Evolutionary conservation across 2,888 invertebrate species (phyloP).

Genomic region (Leptogaster cylindrica): DNA sequence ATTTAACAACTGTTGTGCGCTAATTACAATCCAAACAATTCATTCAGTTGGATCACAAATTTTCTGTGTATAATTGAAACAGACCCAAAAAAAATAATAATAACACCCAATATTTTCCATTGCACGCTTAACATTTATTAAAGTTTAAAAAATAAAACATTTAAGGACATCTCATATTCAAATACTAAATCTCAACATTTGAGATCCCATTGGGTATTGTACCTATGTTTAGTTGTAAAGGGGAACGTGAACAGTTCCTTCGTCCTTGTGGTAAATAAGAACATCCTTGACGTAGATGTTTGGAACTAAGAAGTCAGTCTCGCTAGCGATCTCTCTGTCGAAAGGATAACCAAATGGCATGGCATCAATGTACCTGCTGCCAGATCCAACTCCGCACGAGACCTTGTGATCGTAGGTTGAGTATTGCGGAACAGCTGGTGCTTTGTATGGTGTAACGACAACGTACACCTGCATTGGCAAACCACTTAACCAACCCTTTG

Average conservation of each 20-base stretch:
- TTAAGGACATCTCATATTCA: neutral
- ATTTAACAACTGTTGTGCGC: no score
- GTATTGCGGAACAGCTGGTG: constrained; percentile 53
- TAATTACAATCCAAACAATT: no score
- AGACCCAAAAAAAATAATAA: no score
- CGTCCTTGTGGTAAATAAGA: constrained; percentile 20
- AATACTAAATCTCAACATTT: neutral
- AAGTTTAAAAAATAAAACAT: neutral
- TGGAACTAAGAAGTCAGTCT: constrained; percentile 65
- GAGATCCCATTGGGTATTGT: neutral
- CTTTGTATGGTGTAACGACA: constrained; percentile 64
- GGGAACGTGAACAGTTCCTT: constrained; percentile 1
- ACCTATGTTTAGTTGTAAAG: neutral
- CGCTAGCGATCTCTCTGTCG: constrained; percentile 67
- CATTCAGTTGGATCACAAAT: no score
- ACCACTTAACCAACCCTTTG: constrained; percentile 69
- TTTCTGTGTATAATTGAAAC: no score
- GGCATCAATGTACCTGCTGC: constrained; percentile 65
- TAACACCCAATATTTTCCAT: no score
- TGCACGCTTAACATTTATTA: constrained; percentile 10
- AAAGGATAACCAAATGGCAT: constrained; percentile 74
- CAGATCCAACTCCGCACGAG: constrained; percentile 64
- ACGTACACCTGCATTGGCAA: constrained; percentile 70
- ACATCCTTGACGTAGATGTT: constrained; percentile 70
- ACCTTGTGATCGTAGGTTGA: constrained; percentile 62